Evolutionary conservation across 2,888 invertebrate species (phyloP), one percentile per base, ranked within the genome.

Genomic region (Meiosimyza platycephala): DNA sequence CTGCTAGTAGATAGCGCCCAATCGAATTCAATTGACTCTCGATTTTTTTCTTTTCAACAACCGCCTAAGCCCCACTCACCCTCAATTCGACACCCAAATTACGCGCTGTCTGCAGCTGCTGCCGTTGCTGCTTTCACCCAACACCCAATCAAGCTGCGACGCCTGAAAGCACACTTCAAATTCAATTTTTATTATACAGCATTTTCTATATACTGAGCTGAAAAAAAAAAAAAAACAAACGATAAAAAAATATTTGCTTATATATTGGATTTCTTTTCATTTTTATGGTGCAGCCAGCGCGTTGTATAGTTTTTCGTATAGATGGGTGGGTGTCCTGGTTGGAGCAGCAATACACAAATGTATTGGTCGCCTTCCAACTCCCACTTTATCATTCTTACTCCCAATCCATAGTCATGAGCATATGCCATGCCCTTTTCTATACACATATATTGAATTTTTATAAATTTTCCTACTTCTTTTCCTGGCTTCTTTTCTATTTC

Each of bases 1-100:
- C 52, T 47, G 63, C 69, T 40, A 72, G 73, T 69, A n/a, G n/a
- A n/a, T n/a, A 73, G 77, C 82, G 83, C 79, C 85, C 84, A 84
- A 84, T 84, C 84, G 84, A 84, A 84, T 85, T 82, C 85, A 85
- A 84, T 84, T 84, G 84, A 83, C 84, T 83, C 84, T 81, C 84
- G 81, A 84, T 84, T 84, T 83, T 80, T 82, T 63, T n/a, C n/a
- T n/a, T 69, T 18, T 51, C 50, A 47, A 50, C 62, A 51, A 51
- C 6, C 67, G 12, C 16, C 47, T 22, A 22, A 47, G 28, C 6
- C 59, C 50, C 48, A 40, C 7, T 48, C 47, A 33, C 16, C 57
- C 47, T 55, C 40, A 15, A 15, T 69, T 59, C 50, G 68, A 69
- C 68, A 69, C 68, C 68, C 68, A 69, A 40, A 59, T 54, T 22